Evolutionary conservation across 2,888 invertebrate species (phyloP).

Genomic region (Plebejus anna): DNA sequence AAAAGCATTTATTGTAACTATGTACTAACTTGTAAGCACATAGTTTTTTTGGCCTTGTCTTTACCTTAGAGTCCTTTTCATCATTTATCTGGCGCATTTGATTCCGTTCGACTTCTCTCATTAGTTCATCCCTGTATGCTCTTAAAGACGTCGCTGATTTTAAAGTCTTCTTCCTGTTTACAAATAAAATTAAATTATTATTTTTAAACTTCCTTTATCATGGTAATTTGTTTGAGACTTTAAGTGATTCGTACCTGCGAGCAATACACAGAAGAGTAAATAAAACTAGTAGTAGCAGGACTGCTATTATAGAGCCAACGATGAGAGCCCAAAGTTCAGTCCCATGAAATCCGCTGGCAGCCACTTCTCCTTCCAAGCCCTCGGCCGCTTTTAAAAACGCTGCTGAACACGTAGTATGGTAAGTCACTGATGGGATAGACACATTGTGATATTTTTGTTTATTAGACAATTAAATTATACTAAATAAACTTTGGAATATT

Average conservation of each 20-base stretch:
- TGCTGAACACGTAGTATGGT: constrained; percentile 53
- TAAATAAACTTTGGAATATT: background rate
- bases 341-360: constrained; percentile 53
- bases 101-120: constrained; percentile 69
- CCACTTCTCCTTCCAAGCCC: constrained; percentile 79
- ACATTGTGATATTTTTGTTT: background rate
- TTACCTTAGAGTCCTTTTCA: constrained; percentile 67
- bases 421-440: background rate
- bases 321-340: constrained; percentile 82
- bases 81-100: constrained; percentile 69
- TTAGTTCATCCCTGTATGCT: constrained; percentile 64
- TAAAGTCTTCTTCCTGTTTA: constrained; percentile 57
- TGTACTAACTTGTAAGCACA: background rate
- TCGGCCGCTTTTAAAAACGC: constrained; percentile 84
- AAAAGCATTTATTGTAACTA: background rate
- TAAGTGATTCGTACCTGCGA: constrained; percentile 53
- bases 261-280: constrained; percentile 71
- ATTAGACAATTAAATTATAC: too few relatives aligned
- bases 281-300: constrained; percentile 80
- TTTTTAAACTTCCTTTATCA: background rate
- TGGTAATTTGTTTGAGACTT: background rate
- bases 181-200: background rate
- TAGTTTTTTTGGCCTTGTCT: background rate
- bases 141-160: constrained; percentile 68
- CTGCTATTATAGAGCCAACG: constrained; percentile 80